These are phyloP conservation scores for Apeira syringaria DNA, from an alignment of 2,888 invertebrate genomes.

Conservation along the genomic window DNA sequence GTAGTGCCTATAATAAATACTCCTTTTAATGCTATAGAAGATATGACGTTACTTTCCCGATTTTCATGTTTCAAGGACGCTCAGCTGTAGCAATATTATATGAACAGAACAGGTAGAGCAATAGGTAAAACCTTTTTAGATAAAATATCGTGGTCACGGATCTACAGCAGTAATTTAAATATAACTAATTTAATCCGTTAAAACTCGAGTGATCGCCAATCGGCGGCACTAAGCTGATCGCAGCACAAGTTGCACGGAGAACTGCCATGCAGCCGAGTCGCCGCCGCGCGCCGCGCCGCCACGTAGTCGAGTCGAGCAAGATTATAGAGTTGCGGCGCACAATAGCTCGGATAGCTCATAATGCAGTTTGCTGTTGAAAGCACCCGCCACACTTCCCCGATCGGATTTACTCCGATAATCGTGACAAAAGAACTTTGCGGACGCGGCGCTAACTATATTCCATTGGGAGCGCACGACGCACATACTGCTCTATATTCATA, in stretches of 20 bases:
- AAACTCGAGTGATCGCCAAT: constrained; percentile 7
- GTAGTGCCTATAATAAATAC: too few relatives aligned
- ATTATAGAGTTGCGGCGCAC: constrained; percentile 61
- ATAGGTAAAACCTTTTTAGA: too few relatives aligned
- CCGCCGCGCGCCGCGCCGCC: constrained; percentile 25
- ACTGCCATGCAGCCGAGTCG: constrained; percentile 40
- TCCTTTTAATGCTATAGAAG: too few relatives aligned
- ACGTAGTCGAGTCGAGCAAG: constrained; percentile 35
- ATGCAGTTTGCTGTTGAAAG: constrained; percentile 80
- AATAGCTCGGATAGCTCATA: constrained; percentile 77
- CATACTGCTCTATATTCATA: constrained; percentile 60
- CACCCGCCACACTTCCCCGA: constrained; percentile 76
- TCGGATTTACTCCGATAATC: constrained; percentile 82
- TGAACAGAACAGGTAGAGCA: too few relatives aligned
- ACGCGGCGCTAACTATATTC: constrained; percentile 53
- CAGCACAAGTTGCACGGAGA: constrained; percentile 42
- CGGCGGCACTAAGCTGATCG: constrained; percentile 7
- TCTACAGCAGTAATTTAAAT: too few relatives aligned
- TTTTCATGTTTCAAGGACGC: too few relatives aligned
- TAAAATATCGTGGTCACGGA: too few relatives aligned
- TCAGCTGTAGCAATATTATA: too few relatives aligned
- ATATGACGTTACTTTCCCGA: too few relatives aligned
- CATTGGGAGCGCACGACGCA: constrained; percentile 57
- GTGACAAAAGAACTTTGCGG: constrained; percentile 81
- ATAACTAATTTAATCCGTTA: constrained; percentile 7